Conservation (phyloP, 2,888 invertebrate species). For the Drosophila anceps region DNA sequence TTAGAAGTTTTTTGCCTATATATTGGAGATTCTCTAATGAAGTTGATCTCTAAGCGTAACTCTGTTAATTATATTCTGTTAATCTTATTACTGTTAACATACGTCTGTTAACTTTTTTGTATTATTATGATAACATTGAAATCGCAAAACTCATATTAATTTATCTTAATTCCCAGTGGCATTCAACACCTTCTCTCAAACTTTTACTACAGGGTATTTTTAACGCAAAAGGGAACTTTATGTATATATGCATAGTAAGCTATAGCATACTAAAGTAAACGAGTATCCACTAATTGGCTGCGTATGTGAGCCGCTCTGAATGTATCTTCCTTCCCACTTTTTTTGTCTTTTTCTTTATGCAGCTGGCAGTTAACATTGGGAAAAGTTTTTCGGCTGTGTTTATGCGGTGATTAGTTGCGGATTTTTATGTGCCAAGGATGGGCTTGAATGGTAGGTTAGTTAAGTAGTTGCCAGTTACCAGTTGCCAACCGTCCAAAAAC, state of each 20-base stretch:
- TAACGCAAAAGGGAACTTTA: conserved; percentile 19
- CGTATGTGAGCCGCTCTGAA: conserved; percentile 34
- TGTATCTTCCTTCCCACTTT: conserved; percentile 28
- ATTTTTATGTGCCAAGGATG: conserved; percentile 59
- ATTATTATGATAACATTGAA: not conserved
- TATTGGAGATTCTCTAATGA: no score
- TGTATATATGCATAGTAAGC: conserved; percentile 12
- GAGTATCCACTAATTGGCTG: conserved; percentile 57
- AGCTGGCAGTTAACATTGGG: conserved; percentile 49
- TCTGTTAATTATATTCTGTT: not conserved
- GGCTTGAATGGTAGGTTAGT: conserved; percentile 43
- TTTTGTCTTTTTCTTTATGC: conserved; percentile 24
- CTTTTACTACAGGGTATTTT: conserved; percentile 24
- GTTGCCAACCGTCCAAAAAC: conserved; percentile 14
- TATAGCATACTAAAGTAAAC: conserved; percentile 23
- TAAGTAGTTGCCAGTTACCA: conserved; percentile 36
- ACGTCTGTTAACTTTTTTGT: not conserved
- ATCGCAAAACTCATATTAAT: not conserved
- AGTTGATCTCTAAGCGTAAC: not conserved
- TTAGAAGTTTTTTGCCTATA: not conserved
- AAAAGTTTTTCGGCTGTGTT: conserved; percentile 62
- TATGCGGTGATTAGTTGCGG: conserved; percentile 66
- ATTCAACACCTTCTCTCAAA: not conserved
- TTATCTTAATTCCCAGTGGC: not conserved
- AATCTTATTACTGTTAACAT: not conserved